These are phyloP conservation scores for Neodiprion pinetum DNA, from an alignment of 1,140 invertebrate genomes.

Conservation along the genomic window DNA sequence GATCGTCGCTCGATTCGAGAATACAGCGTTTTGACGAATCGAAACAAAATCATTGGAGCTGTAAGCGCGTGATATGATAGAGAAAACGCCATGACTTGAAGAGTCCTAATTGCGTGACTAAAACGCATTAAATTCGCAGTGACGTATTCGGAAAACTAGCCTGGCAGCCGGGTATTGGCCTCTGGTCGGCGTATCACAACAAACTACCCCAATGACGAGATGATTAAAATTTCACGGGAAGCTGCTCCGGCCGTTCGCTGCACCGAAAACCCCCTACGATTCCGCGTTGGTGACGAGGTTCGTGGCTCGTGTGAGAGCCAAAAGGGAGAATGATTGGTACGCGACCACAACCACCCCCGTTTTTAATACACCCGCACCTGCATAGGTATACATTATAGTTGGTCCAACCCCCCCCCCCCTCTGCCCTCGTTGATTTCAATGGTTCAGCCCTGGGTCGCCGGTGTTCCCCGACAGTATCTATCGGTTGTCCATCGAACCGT, in stretches of 20 bases:
- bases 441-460: neutral
- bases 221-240: constrained; percentile 55
- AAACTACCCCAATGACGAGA: constrained; percentile 56
- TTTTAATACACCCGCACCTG: constrained; percentile 55
- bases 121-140: neutral
- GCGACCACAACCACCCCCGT: constrained; percentile 51
- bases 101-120: neutral
- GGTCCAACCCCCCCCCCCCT: neutral
- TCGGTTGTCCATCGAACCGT: neutral
- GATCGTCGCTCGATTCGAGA: no score
- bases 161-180: neutral
- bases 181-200: constrained; percentile 52
- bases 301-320: constrained; percentile 23
- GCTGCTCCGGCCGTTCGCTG: constrained; percentile 9
- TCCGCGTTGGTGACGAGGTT: constrained; percentile 27
- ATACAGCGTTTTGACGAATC: no score
- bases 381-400: constrained; percentile 13
- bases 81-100: neutral
- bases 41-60: no score
- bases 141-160: neutral
- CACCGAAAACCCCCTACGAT: constrained; percentile 44
- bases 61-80: no score
- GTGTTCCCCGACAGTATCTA: neutral
- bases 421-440: neutral
- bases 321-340: constrained; percentile 49